phyloP scores from a whole-genome alignment of 2,888 invertebrate genomes.

The Ophioninae sp. region DNA sequence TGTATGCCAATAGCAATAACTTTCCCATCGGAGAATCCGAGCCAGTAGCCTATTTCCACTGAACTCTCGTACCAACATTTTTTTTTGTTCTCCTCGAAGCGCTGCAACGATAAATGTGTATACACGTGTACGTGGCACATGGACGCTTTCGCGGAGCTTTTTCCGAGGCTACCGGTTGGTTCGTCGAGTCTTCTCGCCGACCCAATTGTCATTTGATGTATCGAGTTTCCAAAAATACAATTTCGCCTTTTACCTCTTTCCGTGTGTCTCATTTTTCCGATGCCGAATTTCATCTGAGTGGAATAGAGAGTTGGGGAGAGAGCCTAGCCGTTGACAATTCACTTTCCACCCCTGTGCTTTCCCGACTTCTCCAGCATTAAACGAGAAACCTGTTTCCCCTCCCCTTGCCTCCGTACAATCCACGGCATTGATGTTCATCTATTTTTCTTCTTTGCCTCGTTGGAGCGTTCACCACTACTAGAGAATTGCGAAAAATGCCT shows the following conservation, averaged over 20 bases:
- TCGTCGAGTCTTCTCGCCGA: constrained; percentile 53
- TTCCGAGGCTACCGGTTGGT: constrained; percentile 30
- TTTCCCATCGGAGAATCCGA: background rate
- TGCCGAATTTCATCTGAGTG: constrained; percentile 35
- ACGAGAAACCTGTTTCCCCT: constrained; percentile 26
- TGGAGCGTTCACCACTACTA: background rate
- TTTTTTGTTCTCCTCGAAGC: constrained; percentile 1
- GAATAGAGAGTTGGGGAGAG: background rate
- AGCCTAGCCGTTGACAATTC: constrained; percentile 40
- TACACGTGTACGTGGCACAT: constrained; percentile 19
- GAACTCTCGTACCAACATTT: constrained; percentile 17
- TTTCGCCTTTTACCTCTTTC: constrained; percentile 20
- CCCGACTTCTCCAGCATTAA: constrained; percentile 27
- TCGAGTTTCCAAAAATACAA: constrained; percentile 50
- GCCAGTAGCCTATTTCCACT: background rate
- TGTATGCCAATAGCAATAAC: background rate
- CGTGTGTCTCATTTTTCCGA: constrained; percentile 8
- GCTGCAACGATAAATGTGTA: constrained; percentile 2
- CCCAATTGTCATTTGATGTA: constrained; percentile 63
- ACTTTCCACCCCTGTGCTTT: constrained; percentile 36
- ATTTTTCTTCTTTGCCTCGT: constrained; percentile 37
- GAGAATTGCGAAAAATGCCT: constrained; percentile 35
- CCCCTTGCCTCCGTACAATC: background rate
- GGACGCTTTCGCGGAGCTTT: constrained; percentile 10
- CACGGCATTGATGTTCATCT: constrained; percentile 34